Base-by-base conservation (phyloP, 2,797 vertebrate species). In the Cuculus canorus region DNA sequence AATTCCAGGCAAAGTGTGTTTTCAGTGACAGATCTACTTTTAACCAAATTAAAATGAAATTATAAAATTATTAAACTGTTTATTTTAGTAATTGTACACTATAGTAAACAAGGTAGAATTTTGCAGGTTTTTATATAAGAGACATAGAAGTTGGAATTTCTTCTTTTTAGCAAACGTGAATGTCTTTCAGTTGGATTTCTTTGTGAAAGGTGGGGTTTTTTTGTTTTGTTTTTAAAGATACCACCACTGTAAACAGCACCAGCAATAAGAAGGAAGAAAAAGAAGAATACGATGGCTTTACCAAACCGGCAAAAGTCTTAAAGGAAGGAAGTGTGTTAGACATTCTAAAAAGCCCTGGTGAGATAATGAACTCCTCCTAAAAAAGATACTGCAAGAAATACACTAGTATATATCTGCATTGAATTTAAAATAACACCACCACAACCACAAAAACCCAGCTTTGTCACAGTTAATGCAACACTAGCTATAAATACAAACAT, bases 301-400 rank as follows among this genome's bases (percentile, higher is more conserved):
- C 98, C 79, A 99, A 98, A 98, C 98, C 99, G 93, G 99, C 98
- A 4, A 99, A 99, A 96, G 64, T 96, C 56, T 96, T 99, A 84
- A 99, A 99, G 97, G 97, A 99, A 96, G 99, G 99, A 97, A 99
- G 99, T 78, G 99, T 99, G 83, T 97, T 99, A 91, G 99, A 99
- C 96, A 94, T 99, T 96, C 98, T 99, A 39, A 99, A 98, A 97
- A 98, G 96, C 57, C 98, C 99, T 70, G 99, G 99, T 99, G 78
- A 98, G 98, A 84, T 66, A 64, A 80, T 60, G 17, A 70, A 33
- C 28, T 84, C 33, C 11, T 47, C 64, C 22, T 32, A 39, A 84
- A 88, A 86, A 86, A 25, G 13, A 56, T 10, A 47, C 1, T 86
- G 61, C 17, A 32, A 37, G 66, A 82, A 81, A 45, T 39, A 35